Conservation (phyloP, 92 coral and sea anemone species). For the Porites evermanni region DNA sequence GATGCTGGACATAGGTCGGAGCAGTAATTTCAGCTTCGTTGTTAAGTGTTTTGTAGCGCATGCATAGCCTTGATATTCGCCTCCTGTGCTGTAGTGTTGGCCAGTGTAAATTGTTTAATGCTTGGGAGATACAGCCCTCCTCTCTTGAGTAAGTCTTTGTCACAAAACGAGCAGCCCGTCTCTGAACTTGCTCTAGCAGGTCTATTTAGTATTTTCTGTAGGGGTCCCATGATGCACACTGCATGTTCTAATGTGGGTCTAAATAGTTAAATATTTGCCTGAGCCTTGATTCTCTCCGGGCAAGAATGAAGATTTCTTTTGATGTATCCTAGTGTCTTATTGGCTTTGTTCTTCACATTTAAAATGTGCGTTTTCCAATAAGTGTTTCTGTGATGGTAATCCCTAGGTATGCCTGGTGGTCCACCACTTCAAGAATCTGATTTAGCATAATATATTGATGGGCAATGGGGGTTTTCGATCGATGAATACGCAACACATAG, state of each 20-base stretch:
- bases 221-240: neutral
- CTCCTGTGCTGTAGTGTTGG: too few relatives aligned
- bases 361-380: slow-evolving; percentile 33
- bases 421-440: slow-evolving; percentile 1
- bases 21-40: too few relatives aligned
- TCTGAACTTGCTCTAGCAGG: neutral
- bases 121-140: neutral
- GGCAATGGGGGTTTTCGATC: slow-evolving; percentile 33
- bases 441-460: slow-evolving; percentile 38
- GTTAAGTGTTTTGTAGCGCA: too few relatives aligned
- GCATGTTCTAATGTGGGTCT: neutral
- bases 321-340: too few relatives aligned
- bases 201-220: slow-evolving; percentile 1
- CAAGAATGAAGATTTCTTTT: too few relatives aligned
- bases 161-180: neutral
- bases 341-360: slow-evolving; percentile 6
- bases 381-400: slow-evolving; percentile 29
- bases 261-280: too few relatives aligned
- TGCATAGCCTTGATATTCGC: too few relatives aligned
- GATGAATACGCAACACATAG: slow-evolving; percentile 40
- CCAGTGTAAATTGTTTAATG: too few relatives aligned
- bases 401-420: slow-evolving; percentile 35
- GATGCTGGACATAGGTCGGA: too few relatives aligned
- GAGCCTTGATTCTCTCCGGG: too few relatives aligned
- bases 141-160: slow-evolving; percentile 1